Evolutionary conservation across 1,140 invertebrate species (phyloP), one percentile per base, ranked within the genome.

Genomic region (Babylonia areolata): DNA sequence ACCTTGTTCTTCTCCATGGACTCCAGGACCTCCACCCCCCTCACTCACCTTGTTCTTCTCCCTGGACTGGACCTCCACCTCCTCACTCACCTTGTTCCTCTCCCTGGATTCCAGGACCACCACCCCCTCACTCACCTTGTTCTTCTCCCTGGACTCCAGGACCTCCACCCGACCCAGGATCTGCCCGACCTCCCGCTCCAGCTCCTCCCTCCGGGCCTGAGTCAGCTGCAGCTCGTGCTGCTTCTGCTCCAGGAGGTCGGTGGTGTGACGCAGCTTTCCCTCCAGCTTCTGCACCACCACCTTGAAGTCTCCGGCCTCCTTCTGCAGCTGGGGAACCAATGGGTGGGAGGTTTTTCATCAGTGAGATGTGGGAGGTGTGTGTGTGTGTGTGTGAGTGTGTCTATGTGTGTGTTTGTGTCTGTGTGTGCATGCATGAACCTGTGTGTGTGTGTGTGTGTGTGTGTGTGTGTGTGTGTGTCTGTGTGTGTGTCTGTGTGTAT

Each of bases 281-380:
- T 93, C 92, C 37, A 91, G 77, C 81, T 90, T 81, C 81, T 92
- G 90, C 1, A 91, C 81, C 6, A 87, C 87, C 23, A 92, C 87
- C 84, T 92, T 92, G 35, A 87, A 85, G 37, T 92, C 90, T 84
- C 91, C 91, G 33, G 93, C 88, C 71, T 94, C 93, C 64, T 91
- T 91, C 86, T 93, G 91, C 69, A 89, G 84, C 93, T 93, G 85
- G n/a, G n/a, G n/a, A n/a, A n/a, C n/a, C n/a, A n/a, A n/a, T n/a
- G n/a, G n/a, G n/a, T n/a, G n/a, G n/a, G n/a, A n/a, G n/a, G n/a
- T n/a, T n/a, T n/a, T n/a, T n/a, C n/a, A n/a, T n/a, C n/a, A n/a
- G n/a, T n/a, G n/a, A n/a, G n/a, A n/a, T n/a, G n/a, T n/a, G n/a
- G n/a, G n/a, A n/a, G n/a, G n/a, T n/a, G n/a, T n/a, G n/a, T n/a